Evolutionary conservation across 2,888 invertebrate species (phyloP).

Genomic region (Caprella mutica): DNA sequence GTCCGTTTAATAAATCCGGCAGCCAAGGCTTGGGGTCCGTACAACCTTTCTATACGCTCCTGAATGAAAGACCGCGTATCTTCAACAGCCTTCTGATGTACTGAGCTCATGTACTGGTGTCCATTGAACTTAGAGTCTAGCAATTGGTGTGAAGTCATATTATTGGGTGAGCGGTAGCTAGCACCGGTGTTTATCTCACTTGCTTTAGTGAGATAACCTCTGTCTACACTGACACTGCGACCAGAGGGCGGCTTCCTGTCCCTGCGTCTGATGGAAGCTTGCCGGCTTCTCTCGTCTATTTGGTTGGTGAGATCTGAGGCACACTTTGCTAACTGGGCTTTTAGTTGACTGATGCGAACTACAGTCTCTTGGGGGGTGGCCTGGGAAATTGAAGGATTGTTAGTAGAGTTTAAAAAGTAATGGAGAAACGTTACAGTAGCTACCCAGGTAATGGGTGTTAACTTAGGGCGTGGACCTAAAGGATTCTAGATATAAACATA

Average conservation of each 20-base stretch:
- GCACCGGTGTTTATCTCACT: constrained; percentile 8
- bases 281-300: constrained; percentile 21
- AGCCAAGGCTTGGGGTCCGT: constrained; percentile 74
- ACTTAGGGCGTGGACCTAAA: too few relatives aligned
- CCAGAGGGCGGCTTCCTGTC: constrained; percentile 11
- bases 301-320: constrained; percentile 16
- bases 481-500: too few relatives aligned
- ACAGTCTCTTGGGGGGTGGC: constrained; percentile 20
- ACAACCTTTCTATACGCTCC: constrained; percentile 73
- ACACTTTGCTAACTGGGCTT: constrained; percentile 27
- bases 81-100: not conserved
- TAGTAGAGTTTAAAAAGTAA: too few relatives aligned
- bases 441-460: too few relatives aligned
- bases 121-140: constrained; percentile 1
- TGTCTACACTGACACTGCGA: constrained; percentile 34
- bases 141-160: constrained; percentile 6
- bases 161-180: constrained; percentile 1
- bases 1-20: constrained; percentile 54
- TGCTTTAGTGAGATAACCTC: constrained; percentile 33
- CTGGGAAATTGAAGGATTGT: not conserved
- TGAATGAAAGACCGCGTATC: constrained; percentile 57
- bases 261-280: constrained; percentile 10
- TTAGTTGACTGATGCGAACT: constrained; percentile 25
- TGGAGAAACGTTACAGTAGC: too few relatives aligned
- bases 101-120: not conserved